Evolutionary conservation across 2,888 invertebrate genomes (phyloP), one percentile per base, ranked within the genome.

Genomic region (Capitulum mitella): DNA sequence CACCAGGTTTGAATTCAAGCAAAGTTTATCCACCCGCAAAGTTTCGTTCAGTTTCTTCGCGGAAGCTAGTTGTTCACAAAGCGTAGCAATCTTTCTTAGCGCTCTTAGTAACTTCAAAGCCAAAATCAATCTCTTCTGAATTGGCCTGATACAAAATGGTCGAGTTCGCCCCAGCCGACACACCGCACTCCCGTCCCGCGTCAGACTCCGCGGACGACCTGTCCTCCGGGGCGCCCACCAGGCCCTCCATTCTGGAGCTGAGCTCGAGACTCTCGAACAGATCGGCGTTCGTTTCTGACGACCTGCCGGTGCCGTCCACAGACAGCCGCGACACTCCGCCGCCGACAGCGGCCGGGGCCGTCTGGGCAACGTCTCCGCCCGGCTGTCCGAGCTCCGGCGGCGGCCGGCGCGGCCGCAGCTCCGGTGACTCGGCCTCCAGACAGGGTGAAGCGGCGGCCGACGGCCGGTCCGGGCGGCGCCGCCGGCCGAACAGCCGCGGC

Each of bases 81-180:
- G 26, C 6, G 10, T 22, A 12, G 64, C 32, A 3, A 64, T 64
- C 34, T 64, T 70, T 70, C 26, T 70, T 37, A 8, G 6, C 10
- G 29, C 70, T 76, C 51, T 40, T 48, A 10, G 58, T 78, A 26
- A 77, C 34, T n/a, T 80, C 79, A 79, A 78, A 78, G 12, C 78
- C 61, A 74, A 80, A 80, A 40, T 80, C 78, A 51, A 80, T 29
- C 10, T 79, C 51, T 43, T 80, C 80, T n/a, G 78, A 76, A 40
- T 64, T 80, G 32, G 75, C 79, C 19, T 43, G 58, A 43, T 80
- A 78, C 6, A 79, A 8, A 32, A 54, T n/a, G 0, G 58, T 34
- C 51, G 76, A 37, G 43, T 43, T 43, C n/a, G n/a, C n/a, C n/a
- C n/a, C n/a, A n/a, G n/a, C n/a, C n/a, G n/a, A n/a, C n/a, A n/a